Percentiles rank a stretch among this genome's conserved stretches.
These are phyloP conservation scores for Yponomeuta evonymella DNA, from an alignment of 2,888 invertebrate genomes.

Conservation along the genomic window DNA sequence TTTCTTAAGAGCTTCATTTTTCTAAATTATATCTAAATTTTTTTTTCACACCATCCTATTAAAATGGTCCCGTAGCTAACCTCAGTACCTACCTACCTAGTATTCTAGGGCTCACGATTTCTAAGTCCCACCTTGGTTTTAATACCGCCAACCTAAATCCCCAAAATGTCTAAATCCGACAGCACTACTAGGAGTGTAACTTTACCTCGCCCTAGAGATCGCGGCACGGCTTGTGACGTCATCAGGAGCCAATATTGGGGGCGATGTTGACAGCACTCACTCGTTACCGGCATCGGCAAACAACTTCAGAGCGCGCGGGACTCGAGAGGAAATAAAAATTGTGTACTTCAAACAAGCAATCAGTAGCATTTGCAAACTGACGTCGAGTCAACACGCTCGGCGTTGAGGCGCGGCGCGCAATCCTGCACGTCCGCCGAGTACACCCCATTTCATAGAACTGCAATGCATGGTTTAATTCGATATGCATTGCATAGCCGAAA, in stretches of 20 bases:
- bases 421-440: slow-evolving; percentile 21
- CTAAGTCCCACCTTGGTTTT: no score
- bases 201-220: neutral
- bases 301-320: slow-evolving; percentile 16
- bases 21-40: no score
- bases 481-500: no score
- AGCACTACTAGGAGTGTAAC: neutral
- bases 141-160: no score
- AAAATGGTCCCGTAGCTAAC: no score
- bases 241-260: slow-evolving; percentile 14
- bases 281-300: slow-evolving; percentile 20
- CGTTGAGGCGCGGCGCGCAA: slow-evolving; percentile 27
- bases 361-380: slow-evolving; percentile 65
- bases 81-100: no score
- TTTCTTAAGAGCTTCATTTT: no score
- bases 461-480: no score
- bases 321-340: slow-evolving; percentile 51
- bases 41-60: no score
- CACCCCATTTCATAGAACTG: no score
- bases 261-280: slow-evolving; percentile 19
- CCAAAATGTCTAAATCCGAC: neutral
- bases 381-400: slow-evolving; percentile 51
- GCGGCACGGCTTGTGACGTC: neutral
- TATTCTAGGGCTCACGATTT: no score
- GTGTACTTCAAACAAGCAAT: slow-evolving; percentile 68